Evolutionary conservation across 2,113 vertebrate species (phyloP).

Genomic region (Lampris incognitus): DNA sequence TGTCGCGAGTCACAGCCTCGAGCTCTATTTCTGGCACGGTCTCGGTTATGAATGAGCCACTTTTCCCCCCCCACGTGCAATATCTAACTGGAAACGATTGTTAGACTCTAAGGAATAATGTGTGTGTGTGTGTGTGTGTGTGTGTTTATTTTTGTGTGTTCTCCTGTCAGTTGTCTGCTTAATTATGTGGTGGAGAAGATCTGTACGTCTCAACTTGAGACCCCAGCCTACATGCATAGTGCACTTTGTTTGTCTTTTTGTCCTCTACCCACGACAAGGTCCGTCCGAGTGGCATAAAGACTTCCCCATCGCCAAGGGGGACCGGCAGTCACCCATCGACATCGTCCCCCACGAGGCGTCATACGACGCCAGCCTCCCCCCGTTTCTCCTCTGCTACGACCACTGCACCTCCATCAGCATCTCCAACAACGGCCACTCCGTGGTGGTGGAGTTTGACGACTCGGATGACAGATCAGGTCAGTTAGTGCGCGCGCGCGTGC

Average conservation of each 20-base stretch:
- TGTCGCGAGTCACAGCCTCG: too few relatives aligned
- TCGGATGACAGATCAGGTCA: constrained; percentile 90
- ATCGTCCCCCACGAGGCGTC: constrained; percentile 87
- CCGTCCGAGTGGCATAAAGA: constrained; percentile 90
- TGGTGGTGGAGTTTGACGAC: constrained; percentile 93
- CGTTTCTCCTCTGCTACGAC: constrained; percentile 87
- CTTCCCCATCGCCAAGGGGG: constrained; percentile 90
- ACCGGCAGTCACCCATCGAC: constrained; percentile 93
- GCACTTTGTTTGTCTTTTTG: not conserved
- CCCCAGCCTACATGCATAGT: too few relatives aligned
- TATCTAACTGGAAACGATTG: too few relatives aligned
- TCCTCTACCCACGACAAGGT: constrained; percentile 73
- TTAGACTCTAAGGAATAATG: too few relatives aligned
- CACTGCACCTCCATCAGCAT: constrained; percentile 89
- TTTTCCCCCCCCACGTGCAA: too few relatives aligned
- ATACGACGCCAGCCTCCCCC: constrained; percentile 85
- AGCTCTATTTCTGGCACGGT: too few relatives aligned
- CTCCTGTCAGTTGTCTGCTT: too few relatives aligned
- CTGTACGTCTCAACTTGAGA: too few relatives aligned
- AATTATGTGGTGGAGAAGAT: too few relatives aligned
- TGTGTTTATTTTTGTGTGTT: too few relatives aligned
- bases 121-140: too few relatives aligned
- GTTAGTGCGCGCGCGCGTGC: not conserved
- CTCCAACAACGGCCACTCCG: constrained; percentile 93
- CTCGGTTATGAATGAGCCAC: too few relatives aligned